Base-by-base conservation (phyloP, 2,888 invertebrate species). In the Oligia latruncula region DNA sequence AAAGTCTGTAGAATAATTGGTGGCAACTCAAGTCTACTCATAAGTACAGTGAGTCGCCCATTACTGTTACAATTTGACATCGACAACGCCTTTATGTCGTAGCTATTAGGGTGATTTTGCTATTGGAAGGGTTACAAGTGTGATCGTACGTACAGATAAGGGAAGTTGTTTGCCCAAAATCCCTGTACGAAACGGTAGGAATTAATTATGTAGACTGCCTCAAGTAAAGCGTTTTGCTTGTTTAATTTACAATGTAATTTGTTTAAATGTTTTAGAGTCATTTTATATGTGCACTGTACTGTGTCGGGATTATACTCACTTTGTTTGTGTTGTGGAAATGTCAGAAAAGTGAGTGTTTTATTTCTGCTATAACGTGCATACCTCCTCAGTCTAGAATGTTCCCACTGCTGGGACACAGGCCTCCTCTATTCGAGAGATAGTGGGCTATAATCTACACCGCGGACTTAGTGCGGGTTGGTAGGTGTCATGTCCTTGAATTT, bases 161-260 rank as follows among this genome's bases (percentile, higher is more conserved):
- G 60, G 23, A 64, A 58, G 58, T 15, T 60, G 72, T 84, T 84
- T 64, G 17, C 67, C 49, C 52, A 65, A 82, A 89, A 89, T 82
- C 86, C 79, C 29, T 29, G 80, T 79, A 71, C 85, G 78, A 87
- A 87, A 87, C 65, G 82, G 15, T 55, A 23, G 55, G 40, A 81
- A 87, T 87, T 88, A 88, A 89, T 88, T 89, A 89, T 89, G 83
- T 80, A 89, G 66, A 77, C 40, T 62, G 78, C 71, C 74, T 89
- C 77, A 85, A 87, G 89, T 87, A 71, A 60, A 73, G 23, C 73
- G 60, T 71, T 82, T 75, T 74, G 75, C 52, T 77, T 76, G 82
- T 85, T 87, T 81, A 82, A 82, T 77, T 82, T 79, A 74, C 66
- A 80, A 82, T 72, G 72, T 82, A 68, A 81, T 89, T 88, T 77